Conservation (phyloP, 1,140 invertebrate genomes). For the Drosophila kikkawai region DNA sequence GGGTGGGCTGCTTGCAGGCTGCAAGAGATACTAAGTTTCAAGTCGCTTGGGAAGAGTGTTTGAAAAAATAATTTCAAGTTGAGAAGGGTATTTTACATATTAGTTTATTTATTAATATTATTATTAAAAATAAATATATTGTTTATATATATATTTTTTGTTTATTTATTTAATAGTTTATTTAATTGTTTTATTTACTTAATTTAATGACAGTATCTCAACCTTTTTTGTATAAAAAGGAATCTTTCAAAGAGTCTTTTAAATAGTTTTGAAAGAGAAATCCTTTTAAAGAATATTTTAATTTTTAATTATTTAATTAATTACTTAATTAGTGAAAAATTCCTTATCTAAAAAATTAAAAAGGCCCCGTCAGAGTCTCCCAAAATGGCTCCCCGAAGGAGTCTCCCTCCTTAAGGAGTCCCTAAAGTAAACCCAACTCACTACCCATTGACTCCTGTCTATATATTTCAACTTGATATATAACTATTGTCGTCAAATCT, state of each 20-base stretch:
- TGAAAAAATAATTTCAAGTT: not conserved
- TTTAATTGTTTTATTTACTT: not conserved
- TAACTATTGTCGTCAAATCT: not conserved
- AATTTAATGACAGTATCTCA: not conserved
- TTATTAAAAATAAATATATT: not conserved
- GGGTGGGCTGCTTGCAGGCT: conserved; percentile 1
- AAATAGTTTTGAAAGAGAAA: not conserved
- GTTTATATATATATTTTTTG: not conserved
- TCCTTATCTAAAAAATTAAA: not conserved
- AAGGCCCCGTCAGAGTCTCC: not conserved
- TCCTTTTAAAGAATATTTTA: not conserved
- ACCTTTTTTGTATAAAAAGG: not conserved
- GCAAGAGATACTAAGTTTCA: not conserved
- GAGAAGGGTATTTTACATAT: not conserved
- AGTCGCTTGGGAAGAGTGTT: not conserved
- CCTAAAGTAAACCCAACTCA: not conserved
- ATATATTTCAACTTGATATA: not conserved
- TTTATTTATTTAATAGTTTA: not conserved
- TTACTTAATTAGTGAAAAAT: not conserved
- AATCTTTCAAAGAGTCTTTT: no score
- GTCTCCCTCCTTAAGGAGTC: not conserved
- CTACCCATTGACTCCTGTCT: not conserved
- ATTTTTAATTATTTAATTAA: not conserved
- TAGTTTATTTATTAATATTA: not conserved
- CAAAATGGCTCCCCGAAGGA: accelerated